Conservation (phyloP, 2,888 invertebrate genomes). For the Hipparchia semele region DNA sequence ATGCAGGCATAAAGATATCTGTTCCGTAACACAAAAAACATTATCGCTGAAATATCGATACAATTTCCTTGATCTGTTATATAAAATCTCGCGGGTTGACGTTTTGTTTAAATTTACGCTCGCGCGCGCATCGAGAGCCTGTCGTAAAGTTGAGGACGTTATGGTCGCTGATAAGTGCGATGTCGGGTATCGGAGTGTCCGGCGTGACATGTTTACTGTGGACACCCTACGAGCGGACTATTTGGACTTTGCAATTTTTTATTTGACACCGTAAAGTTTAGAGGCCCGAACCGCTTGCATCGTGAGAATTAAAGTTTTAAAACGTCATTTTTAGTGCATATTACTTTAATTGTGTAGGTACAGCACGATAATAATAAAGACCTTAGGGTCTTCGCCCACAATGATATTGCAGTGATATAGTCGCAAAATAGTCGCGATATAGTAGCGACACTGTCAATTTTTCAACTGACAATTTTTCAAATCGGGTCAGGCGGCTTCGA, state of each 20-base stretch:
- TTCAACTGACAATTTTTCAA: no score
- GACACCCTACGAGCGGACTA: conserved; percentile 72
- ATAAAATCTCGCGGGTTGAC: conserved; percentile 76
- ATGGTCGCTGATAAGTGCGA: conserved; percentile 79
- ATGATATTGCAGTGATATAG: no score
- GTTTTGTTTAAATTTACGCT: conserved; percentile 76
- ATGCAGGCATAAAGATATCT: conserved; percentile 71
- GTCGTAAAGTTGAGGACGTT: conserved; percentile 80
- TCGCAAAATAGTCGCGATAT: no score
- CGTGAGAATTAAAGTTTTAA: conserved; percentile 23
- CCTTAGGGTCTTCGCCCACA: no score
- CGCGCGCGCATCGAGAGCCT: conserved; percentile 66
- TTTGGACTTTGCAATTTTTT: conserved; percentile 62
- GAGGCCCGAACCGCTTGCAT: conserved; percentile 1
- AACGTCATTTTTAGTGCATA: neutral
- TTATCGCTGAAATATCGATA: conserved; percentile 80
- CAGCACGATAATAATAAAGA: no score
- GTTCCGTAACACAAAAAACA: conserved; percentile 69
- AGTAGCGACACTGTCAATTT: no score
- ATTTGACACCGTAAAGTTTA: conserved; percentile 38
- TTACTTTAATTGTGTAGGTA: neutral
- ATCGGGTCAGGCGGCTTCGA: no score
- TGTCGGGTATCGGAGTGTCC: conserved; percentile 72
- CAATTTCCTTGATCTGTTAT: conserved; percentile 80
- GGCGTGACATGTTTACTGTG: conserved; percentile 75